These are phyloP conservation scores for Anabacerthia variegaticeps DNA, from an alignment of 2,797 vertebrate genomes.

Conservation along the genomic window DNA sequence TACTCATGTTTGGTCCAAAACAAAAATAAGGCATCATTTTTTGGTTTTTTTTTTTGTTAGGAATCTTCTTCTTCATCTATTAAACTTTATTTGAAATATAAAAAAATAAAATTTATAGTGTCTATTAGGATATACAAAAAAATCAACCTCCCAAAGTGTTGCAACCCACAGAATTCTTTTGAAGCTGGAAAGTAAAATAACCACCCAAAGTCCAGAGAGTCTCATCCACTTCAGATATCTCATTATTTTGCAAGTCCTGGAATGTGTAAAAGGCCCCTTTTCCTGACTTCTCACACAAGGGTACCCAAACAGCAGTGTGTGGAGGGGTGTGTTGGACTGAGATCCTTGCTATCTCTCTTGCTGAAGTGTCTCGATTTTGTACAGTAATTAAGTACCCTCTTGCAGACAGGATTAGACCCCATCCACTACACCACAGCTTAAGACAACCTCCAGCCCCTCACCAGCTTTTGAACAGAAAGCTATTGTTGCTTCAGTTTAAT, in stretches of 20 bases:
- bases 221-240: neutral
- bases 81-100: neutral
- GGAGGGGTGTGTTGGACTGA: too few relatives aligned
- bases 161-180: neutral
- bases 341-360: neutral
- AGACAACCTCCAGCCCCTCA: neutral
- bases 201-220: neutral
- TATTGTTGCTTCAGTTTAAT: neutral
- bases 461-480: neutral
- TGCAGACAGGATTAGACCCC: neutral
- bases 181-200: neutral
- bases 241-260: neutral
- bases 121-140: neutral
- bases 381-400: fast-evolving
- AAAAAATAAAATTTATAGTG: neutral
- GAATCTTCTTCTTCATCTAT: neutral
- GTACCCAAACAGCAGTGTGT: neutral
- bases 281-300: neutral
- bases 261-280: neutral
- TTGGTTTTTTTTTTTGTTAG: neutral
- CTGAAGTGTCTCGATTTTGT: neutral
- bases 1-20: neutral
- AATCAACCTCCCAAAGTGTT: fast-evolving
- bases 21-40: neutral
- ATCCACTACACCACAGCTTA: neutral